phyloP scores from a whole-genome alignment of 2,113 vertebrate genomes.

The Thamnaconus septentrionalis region DNA sequence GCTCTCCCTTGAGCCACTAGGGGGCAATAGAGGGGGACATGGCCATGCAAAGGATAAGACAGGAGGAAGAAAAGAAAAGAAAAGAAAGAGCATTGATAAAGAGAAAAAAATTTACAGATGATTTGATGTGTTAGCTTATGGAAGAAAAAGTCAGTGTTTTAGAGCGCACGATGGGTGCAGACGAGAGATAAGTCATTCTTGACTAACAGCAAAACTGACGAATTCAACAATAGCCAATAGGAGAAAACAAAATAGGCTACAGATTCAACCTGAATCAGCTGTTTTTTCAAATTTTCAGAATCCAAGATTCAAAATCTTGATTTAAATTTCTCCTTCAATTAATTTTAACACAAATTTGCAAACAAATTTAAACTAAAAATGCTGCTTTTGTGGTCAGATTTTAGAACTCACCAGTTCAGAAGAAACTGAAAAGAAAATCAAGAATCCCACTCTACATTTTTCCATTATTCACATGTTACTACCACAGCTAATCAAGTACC shows the following conservation, averaged over 20 bases:
- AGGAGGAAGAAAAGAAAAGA: neutral
- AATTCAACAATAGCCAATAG: no score
- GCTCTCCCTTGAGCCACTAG: slow-evolving; percentile 84
- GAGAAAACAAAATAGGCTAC: neutral
- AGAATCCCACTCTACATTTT: no score
- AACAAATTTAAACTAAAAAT: neutral
- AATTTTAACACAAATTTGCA: neutral
- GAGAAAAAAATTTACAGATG: neutral
- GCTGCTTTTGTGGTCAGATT: neutral
- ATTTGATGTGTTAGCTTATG: no score
- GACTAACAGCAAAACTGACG: no score
- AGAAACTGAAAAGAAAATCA: no score
- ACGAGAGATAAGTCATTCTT: no score
- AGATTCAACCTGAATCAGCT: neutral
- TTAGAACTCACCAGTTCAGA: no score
- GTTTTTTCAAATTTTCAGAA: neutral
- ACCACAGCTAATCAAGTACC: slow-evolving; percentile 64
- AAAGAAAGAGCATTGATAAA: slow-evolving; percentile 10
- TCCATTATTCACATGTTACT: neutral
- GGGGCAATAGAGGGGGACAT: slow-evolving; percentile 12
- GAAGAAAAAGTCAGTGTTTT: no score
- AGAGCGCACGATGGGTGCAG: no score
- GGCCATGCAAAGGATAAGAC: slow-evolving; percentile 12
- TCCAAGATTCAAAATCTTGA: neutral
- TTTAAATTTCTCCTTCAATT: neutral